Evolutionary conservation across 2,113 vertebrate species (phyloP), one percentile per base, ranked within the genome.

Genomic region (Acrocephalus kingi): DNA sequence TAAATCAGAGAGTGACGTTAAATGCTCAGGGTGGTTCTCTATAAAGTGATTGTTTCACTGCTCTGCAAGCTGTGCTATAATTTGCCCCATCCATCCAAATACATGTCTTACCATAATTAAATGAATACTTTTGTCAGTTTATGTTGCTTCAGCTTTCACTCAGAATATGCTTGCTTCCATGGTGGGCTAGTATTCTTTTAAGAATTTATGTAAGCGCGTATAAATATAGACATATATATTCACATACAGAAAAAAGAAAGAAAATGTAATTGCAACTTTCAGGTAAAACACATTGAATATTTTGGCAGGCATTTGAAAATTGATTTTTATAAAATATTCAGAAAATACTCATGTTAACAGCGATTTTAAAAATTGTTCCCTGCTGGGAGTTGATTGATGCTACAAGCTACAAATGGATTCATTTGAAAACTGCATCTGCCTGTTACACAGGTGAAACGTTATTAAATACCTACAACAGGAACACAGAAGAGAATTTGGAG

Each of bases 71-170:
- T 90, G 61, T 76, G 76, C 77, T 92, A 21, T 96, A 90, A 95
- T 96, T 92, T 86, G 61, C 48, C 74, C 92, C 85, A 95, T 96
- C 94, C 86, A 89, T 96, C 83, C 90, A 95, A 93, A 78, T 96
- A 75, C 73, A 64, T 56, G 61, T 81, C 79, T 91, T 74, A 41
- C 79, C 85, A 87, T 93, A 90, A 90, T 90, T 93, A 96, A 94
- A 86, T 86, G 64, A 88, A 67, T 81, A 77, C 39, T 94, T 96
- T 87, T 92, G 86, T 90, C 92, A 81, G 76, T 79, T 96, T 72
- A 52, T 75, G 45, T 89, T 92, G 64, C 76, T 93, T 28, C 56
- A 72, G 88, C 88, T 94, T 96, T 94, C 92, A 92, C 56, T 95
- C 88, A 89, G 56, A 92, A 72, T 84, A 33, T 33, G 9, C 64